A percentile compares a stretch with the other conserved stretches of the same genome.
phyloP scores from a whole-genome alignment of 2,797 vertebrate species.

The Vultur gryphus region DNA sequence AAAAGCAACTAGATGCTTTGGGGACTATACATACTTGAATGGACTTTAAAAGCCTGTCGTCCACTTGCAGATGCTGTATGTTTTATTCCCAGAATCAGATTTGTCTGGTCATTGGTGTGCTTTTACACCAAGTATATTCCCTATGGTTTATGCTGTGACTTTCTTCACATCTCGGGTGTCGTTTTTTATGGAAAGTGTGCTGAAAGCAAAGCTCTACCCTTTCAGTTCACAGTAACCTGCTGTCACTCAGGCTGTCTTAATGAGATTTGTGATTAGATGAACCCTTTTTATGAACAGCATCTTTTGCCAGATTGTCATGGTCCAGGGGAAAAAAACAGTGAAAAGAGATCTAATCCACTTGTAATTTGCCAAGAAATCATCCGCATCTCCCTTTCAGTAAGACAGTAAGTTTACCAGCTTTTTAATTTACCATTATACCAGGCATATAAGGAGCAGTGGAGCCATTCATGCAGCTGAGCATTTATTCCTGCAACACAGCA shows the following conservation, averaged over 20 bases:
- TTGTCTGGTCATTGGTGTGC: background rate
- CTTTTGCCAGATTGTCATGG: background rate
- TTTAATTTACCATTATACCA: background rate
- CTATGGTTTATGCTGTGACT: background rate
- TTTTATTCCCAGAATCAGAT: background rate
- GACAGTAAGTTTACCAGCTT: background rate
- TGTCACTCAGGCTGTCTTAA: background rate
- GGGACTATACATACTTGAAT: background rate
- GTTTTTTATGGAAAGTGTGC: background rate
- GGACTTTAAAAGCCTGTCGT: background rate
- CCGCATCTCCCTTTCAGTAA: background rate
- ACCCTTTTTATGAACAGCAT: background rate
- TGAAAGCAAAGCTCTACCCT: background rate
- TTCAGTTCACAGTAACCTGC: background rate
- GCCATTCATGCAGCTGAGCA: background rate
- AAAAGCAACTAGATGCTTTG: background rate
- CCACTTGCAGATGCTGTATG: background rate
- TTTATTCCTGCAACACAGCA: background rate
- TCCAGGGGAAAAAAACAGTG: background rate
- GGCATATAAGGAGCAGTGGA: background rate
- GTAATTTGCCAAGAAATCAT: background rate
- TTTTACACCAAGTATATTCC: background rate
- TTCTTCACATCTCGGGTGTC: background rate
- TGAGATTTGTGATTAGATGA: background rate
- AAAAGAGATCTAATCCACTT: background rate